Base-by-base conservation (phyloP, 2,113 vertebrate species). In the Pluvianellus socialis region DNA sequence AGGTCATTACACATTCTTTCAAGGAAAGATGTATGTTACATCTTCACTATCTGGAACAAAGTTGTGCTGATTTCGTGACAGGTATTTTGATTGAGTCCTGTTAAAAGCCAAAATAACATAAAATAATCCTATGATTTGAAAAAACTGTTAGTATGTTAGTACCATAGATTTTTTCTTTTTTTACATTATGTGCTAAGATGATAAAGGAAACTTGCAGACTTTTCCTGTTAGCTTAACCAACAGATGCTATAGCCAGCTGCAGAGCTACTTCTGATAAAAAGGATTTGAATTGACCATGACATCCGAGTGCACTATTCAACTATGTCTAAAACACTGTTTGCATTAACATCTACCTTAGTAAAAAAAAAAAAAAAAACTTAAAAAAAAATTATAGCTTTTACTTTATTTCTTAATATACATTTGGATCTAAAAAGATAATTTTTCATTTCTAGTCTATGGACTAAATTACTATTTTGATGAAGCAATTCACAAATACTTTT, bases 401-500 rank as follows among this genome's bases (percentile, higher is more conserved):
- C 18, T 79, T 93, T 59, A 83, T 86, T 86, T 88, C 67, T 83
- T 80, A 56, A 47, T 67, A 58, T 66, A 62, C 15, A 44, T 74
- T 91, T 86, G 12, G n/a, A 67, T 79, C 47, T 52, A 47, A 73
- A 79, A 72, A 61, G 16, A 58, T 73, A 77, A 12, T 66, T 92
- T 90, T 75, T 92, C 10, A 45, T 68, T 94, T 80, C 71, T 65
- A 55, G 20, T 88, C 55, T 92, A 47, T 59, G 58, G 85, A 50
- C 72, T 91, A 96, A 88, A 91, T 93, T 84, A 92, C 86, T 97
- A 71, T 91, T 96, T 96, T 96, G 86, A 92, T 91, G 93, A 74
- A 96, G 91, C 65, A 75, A 91, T 94, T 92, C 91, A 92, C 33
- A 93, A 96, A 92, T 86, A 87, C 63, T 91, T 89, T 74, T 74